A percentile compares a stretch with the other conserved stretches of the same genome.
Evolutionary conservation across 2,888 invertebrate genomes (phyloP).

Genomic region (Apomyelois bistriatella): DNA sequence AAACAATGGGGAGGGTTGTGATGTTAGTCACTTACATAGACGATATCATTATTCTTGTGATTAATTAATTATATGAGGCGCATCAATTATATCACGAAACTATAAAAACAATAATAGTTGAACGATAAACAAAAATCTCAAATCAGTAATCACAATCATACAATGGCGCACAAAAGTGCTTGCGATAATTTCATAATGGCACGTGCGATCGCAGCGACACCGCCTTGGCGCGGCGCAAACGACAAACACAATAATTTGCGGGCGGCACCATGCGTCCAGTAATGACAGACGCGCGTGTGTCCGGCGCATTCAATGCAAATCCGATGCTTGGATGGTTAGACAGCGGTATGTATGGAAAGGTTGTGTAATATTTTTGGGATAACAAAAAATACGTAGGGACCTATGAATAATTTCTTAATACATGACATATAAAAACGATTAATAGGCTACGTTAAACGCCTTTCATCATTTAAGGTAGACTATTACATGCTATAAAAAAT

Average conservation of each 20-base stretch:
- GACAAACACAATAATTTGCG: conserved; percentile 67
- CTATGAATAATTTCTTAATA: too few relatives aligned
- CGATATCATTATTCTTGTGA: too few relatives aligned
- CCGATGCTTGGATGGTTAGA: conserved; percentile 19
- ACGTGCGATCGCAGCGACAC: not conserved
- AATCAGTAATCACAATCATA: conserved; percentile 15
- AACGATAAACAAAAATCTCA: not conserved
- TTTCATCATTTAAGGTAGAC: too few relatives aligned
- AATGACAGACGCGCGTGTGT: conserved; percentile 72
- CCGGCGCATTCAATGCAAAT: conserved; percentile 79
- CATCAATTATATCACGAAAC: too few relatives aligned
- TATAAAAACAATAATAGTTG: too few relatives aligned
- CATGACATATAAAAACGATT: too few relatives aligned
- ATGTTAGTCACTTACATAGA: too few relatives aligned
- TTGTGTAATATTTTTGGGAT: conserved; percentile 21
- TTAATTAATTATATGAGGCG: too few relatives aligned
- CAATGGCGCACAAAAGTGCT: conserved; percentile 17
- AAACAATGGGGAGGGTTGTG: too few relatives aligned
- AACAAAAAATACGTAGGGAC: too few relatives aligned
- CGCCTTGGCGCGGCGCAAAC: conserved; percentile 1
- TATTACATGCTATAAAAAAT: too few relatives aligned
- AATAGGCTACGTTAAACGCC: too few relatives aligned
- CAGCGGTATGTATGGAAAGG: conserved; percentile 21
- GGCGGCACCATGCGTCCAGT: conserved; percentile 63
- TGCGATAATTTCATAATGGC: not conserved